These are phyloP conservation scores for Caenorhabditis sp. DNA, from an alignment of 2,888 invertebrate species.

Conservation along the genomic window DNA sequence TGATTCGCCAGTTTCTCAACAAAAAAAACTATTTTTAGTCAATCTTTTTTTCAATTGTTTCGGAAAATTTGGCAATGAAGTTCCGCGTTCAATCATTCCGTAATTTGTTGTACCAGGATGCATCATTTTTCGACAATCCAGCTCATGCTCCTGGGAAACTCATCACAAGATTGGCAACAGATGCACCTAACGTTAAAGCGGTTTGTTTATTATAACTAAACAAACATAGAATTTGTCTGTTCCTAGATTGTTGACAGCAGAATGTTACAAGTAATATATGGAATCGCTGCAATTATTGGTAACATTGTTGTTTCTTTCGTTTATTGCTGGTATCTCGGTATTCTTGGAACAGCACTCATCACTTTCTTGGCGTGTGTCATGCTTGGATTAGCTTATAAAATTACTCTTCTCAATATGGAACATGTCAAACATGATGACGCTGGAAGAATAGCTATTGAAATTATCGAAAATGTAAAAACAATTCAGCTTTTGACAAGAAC, in stretches of 20 bases:
- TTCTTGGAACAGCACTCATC: slow-evolving; percentile 59
- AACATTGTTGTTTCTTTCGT: slow-evolving; percentile 72
- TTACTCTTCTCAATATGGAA: slow-evolving; percentile 64
- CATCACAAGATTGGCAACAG: slow-evolving; percentile 71
- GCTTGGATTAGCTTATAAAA: slow-evolving; percentile 72
- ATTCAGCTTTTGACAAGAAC: slow-evolving; percentile 72
- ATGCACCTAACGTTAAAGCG: slow-evolving; percentile 72
- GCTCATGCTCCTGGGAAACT: slow-evolving; percentile 71
- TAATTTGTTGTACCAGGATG: slow-evolving; percentile 71
- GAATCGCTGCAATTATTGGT: slow-evolving; percentile 69
- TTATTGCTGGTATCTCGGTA: slow-evolving; percentile 71
- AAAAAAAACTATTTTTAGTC: slow-evolving; percentile 23
- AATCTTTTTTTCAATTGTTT: slow-evolving; percentile 40
- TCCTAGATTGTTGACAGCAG: slow-evolving; percentile 66
- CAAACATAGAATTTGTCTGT: not conserved
- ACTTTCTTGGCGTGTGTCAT: slow-evolving; percentile 70
- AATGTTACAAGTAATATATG: slow-evolving; percentile 71
- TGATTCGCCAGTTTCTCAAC: not conserved
- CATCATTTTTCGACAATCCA: slow-evolving; percentile 72
- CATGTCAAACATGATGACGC: slow-evolving; percentile 72
- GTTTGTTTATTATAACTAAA: slow-evolving; percentile 49
- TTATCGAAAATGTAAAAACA: slow-evolving; percentile 72
- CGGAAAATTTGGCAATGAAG: slow-evolving; percentile 54
- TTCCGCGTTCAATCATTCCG: slow-evolving; percentile 53
- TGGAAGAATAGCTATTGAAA: slow-evolving; percentile 72